Conservation (phyloP, 2,113 vertebrate genomes). For the Gallinago media region DNA sequence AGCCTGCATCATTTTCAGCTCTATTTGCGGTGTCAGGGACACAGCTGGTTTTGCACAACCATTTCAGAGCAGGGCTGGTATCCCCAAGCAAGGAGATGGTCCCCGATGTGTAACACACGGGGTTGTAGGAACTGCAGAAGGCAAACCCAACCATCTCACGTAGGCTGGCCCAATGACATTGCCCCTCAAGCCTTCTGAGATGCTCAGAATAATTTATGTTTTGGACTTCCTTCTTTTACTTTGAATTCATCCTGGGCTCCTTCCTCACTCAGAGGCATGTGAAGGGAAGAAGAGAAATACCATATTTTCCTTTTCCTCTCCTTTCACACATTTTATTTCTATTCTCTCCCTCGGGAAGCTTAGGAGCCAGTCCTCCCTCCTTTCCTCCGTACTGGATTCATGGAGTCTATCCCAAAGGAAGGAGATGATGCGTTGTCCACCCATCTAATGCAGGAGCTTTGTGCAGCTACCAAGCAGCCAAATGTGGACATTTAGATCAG, state of each 20-base stretch:
- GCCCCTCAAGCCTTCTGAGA: neutral
- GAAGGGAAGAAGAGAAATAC: neutral
- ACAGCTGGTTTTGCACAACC: neutral
- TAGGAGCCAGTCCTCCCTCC: neutral
- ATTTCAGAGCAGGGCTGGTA: neutral
- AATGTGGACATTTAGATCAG: neutral
- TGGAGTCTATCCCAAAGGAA: neutral
- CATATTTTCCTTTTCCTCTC: neutral
- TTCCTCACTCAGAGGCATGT: neutral
- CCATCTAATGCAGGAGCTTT: neutral
- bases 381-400: neutral
- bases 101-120: rapidly evolving
- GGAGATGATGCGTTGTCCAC: neutral
- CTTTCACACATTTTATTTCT: neutral
- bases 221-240: neutral
- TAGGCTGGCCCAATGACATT: neutral
- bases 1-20: neutral
- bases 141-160: neutral
- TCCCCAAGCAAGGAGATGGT: rapidly evolving
- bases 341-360: neutral
- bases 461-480: neutral
- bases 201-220: neutral
- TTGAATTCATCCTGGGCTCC: neutral
- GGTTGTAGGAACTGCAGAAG: neutral
- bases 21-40: neutral